Base-by-base conservation (phyloP, 2,113 vertebrate genomes). In the Ameiurus melas region DNA sequence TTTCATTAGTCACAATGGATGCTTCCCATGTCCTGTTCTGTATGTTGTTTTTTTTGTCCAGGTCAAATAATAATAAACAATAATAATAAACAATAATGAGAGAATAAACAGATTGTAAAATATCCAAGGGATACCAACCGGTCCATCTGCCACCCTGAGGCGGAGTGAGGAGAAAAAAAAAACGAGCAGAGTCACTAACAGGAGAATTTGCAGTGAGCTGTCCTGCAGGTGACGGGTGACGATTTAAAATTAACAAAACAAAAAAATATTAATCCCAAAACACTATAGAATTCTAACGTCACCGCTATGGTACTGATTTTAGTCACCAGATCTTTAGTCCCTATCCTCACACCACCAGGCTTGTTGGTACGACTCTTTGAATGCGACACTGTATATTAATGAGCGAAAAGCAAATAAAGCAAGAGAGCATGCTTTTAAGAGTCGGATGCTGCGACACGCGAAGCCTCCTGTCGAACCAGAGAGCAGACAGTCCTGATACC, bases 91-190 rank as follows among this genome's bases (percentile, higher is more conserved):
- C 88, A 96, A 96, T 66, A 58, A 84, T 71, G 84, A 89, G 58
- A 85, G 96, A 95, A 97, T 93, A 94, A 97, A 96, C 95, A 93
- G 89, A 95, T 53, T 43, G 96, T 92, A 97, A 97, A 97, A 97
- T 95, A 91, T 96, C 94, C 94, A 95, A 97, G 95, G 96, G 96
- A 94, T 93, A 93, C 96, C 94, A 95, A 97, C 96, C 96, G 96
- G 96, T 97, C 96, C 92, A 47, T 77, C 93, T 85, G 93, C 95
- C 93, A 92, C 94, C 92, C 94, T 94, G 94, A 95, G 94, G 93
- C 93, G 92, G 92, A 93, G 86, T 88, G 87, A 86, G 88, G 91
- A 30, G n/a, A 77, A 83, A 88, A 47, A 55, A 83, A 62, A 57
- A 68, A 92, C 90, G 25, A 55, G 3, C 10, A 4, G 91, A 93